Base-by-base conservation (phyloP, 2,113 vertebrate species). In the Cnemophilus loriae region DNA sequence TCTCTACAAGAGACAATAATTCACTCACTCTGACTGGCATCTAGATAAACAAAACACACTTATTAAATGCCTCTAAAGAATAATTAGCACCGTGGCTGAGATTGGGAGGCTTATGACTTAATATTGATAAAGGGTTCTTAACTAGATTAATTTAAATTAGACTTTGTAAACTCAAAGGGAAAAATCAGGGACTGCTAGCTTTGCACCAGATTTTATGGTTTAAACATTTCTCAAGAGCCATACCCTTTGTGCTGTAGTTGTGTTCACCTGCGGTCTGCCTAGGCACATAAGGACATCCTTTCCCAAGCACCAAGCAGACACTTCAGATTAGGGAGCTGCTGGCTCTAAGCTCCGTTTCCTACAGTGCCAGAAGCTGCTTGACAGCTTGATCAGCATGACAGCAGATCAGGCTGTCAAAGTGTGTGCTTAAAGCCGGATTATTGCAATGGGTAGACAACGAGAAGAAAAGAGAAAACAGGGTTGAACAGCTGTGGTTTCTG, bases 331-430 rank as follows among this genome's bases (percentile, higher is more conserved):
- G 32, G 53, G 46, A 83, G 41, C 7, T 80, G 53, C 53, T 73
- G 67, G 21, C 44, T 80, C 42, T n/a, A 32, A 89, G n/a, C 50
- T 89, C 71, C 2, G 1, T 53, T 86, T 94, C 76, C 65, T 68
- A 24, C 49, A n/a, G 28, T 20, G 53, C 37, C 81, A 90, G 55
- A 76, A 96, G 50, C 68, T 65, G 75, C 65, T 44, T 93, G 87
- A 93, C 87, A 93, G 87, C 70, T 93, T 71, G 81, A 95, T 74
- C 90, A 94, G 65, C 61, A 63, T 26, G 77, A 89, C 61, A 90
- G 78, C 75, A 90, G 83, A 94, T 88, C 85, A 63, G 30, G 18
- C 78, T 94, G 75, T 78, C 71, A 64, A 74, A 84, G 24, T 56
- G 49, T 53, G 37, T 68, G 49, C 67, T 88, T 75, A 93, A 91